Evolutionary conservation across 2,797 vertebrate genomes (phyloP), one percentile per base, ranked within the genome.

Genomic region (Argyrosomus regius): DNA sequence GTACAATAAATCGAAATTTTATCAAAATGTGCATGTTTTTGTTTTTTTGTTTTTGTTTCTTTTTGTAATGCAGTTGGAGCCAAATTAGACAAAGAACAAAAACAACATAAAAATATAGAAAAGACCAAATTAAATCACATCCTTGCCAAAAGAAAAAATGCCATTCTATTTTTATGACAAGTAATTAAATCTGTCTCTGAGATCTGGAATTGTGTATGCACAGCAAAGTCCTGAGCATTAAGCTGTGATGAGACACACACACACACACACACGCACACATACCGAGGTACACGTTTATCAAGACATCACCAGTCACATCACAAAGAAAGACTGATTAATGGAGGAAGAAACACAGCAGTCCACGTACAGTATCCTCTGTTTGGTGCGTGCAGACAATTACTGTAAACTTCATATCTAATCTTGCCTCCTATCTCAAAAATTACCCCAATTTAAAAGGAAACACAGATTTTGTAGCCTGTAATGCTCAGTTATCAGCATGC

Each of bases 111-210:
- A 56, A 56, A 35, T 26, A 60, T 31, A 54, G 54, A 61, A 56
- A 39, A 50, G 3, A 66, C 2, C 5, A 41, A 61, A 77, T 68
- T 56, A 49, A 17, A 35, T 50, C 20, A 31, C 11, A 41, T 53
- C 57, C 2, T 31, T 63, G 57, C 67, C 46, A 56, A 35, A 46
- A 70, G 41, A 45, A 50, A 70, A 71, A 22, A 54, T 31, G 6
- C 31, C 9, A 64, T 57, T 77, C 53, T 62, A 35, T 69, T 82
- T 79, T 69, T 72, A 77, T 58, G 22, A 41, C 54, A 75, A 46
- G 58, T 61, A 45, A 75, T 71, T 52, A 41, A 58, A 54, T 76
- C 11, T 22, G 20, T 69, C 61, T 73, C 16, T 3, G 3, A 18
- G 7, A 68, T 75, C 11, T 53, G 17, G 16, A 72, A 48, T 4